A percentile compares a stretch with the other conserved stretches of the same genome.
Evolutionary conservation across 2,888 invertebrate genomes (phyloP).

Genomic region (Empis livida): DNA sequence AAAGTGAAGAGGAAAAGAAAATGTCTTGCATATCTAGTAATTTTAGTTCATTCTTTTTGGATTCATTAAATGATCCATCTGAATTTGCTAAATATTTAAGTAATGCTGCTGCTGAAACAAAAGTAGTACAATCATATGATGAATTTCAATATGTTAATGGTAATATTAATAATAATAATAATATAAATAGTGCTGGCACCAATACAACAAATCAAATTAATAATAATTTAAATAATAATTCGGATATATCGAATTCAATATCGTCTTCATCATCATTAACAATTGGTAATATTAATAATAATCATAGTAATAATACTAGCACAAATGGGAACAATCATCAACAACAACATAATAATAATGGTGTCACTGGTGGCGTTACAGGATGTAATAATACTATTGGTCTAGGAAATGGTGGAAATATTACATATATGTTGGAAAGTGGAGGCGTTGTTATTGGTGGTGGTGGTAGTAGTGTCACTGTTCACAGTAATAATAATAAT

Average conservation of each 20-base stretch:
- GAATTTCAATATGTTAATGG: background rate
- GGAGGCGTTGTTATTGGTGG: constrained; percentile 6
- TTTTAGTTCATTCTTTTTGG: constrained; percentile 35
- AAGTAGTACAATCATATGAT: background rate
- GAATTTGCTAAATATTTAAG: constrained; percentile 35
- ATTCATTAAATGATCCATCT: constrained; percentile 34
- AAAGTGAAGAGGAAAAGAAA: constrained; percentile 12
- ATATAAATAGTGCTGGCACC: background rate
- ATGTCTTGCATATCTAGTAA: constrained; percentile 37
- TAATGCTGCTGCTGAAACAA: constrained; percentile 25
- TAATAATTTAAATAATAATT: too few relatives aligned
- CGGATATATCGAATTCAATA: too few relatives aligned
- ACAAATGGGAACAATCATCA: background rate
- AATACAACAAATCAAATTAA: too few relatives aligned
- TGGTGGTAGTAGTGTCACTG: constrained; percentile 9
- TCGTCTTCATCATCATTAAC: too few relatives aligned
- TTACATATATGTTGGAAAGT: background rate
- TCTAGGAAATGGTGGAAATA: background rate
- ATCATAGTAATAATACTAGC: background rate
- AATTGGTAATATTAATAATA: background rate
- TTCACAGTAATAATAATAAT: constrained; percentile 13
- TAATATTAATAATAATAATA: background rate
- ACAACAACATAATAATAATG: background rate
- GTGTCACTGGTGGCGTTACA: background rate
- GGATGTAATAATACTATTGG: background rate